These are phyloP conservation scores for Leptopilina clavipes DNA, from an alignment of 1,140 invertebrate species.

Conservation along the genomic window DNA sequence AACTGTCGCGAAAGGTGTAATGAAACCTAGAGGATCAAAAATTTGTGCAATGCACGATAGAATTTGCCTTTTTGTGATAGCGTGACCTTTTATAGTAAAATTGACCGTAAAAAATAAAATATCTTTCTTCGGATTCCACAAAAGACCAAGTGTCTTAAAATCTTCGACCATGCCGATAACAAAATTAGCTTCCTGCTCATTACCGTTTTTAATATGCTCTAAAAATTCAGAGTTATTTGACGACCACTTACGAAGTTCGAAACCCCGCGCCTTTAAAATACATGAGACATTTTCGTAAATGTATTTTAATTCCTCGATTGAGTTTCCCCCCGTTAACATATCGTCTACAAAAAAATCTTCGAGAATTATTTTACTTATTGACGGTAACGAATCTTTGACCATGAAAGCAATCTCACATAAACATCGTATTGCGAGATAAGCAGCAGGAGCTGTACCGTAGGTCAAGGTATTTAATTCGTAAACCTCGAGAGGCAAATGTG, in stretches of 20 bases:
- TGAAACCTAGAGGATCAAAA: no score
- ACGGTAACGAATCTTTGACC: neutral
- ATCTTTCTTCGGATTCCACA: no score
- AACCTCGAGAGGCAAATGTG: neutral
- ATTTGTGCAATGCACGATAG: no score
- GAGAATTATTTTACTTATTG: neutral
- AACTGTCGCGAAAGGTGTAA: no score
- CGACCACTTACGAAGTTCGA: neutral
- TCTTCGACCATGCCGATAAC: no score
- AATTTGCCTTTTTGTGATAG: no score
- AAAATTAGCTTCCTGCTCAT: no score
- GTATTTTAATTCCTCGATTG: neutral
- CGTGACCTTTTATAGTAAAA: no score
- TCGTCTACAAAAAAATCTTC: neutral
- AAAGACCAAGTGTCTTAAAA: no score
- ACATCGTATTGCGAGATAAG: neutral
- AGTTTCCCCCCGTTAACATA: neutral
- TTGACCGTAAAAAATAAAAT: no score
- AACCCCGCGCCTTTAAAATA: neutral
- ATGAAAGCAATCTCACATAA: slow-evolving; percentile 59
- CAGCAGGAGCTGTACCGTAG: neutral
- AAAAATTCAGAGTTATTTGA: neutral
- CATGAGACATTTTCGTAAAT: neutral
- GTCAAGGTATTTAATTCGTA: neutral
- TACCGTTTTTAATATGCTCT: slow-evolving; percentile 52